Evolutionary conservation across 2,113 vertebrate species (phyloP).

Genomic region (Heterotilapia buettikoferi): DNA sequence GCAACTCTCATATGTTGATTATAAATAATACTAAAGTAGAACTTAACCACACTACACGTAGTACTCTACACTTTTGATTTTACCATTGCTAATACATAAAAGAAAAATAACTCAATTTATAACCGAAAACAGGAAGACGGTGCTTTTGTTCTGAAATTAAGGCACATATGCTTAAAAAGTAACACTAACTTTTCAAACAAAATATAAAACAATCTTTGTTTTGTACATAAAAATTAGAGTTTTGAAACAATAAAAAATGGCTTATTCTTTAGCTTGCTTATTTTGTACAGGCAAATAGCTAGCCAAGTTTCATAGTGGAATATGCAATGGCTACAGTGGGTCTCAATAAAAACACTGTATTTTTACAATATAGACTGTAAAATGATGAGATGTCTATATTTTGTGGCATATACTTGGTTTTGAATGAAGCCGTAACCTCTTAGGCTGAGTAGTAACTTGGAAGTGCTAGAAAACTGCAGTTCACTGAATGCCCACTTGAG

Average conservation of each 20-base stretch:
- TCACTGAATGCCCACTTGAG: accelerated
- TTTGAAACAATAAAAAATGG: background rate
- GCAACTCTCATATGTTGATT: background rate
- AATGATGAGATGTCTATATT: accelerated
- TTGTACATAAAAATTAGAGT: background rate
- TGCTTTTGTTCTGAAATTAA: background rate
- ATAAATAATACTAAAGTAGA: background rate
- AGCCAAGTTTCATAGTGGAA: background rate
- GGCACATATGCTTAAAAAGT: background rate
- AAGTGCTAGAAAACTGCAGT: background rate
- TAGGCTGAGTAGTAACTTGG: background rate
- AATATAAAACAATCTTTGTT: background rate
- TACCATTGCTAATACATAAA: background rate
- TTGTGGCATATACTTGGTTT: background rate
- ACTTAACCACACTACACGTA: accelerated
- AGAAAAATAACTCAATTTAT: background rate
- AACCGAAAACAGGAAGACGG: background rate
- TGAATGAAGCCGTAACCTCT: accelerated
- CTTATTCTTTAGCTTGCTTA: background rate
- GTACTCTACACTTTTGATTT: background rate
- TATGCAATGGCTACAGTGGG: background rate
- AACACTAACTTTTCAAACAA: background rate
- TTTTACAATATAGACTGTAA: background rate
- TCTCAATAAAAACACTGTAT: background rate
- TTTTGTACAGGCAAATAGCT: background rate